Base-by-base conservation (phyloP, 2,113 vertebrate species). In the Vulpes lagopus region DNA sequence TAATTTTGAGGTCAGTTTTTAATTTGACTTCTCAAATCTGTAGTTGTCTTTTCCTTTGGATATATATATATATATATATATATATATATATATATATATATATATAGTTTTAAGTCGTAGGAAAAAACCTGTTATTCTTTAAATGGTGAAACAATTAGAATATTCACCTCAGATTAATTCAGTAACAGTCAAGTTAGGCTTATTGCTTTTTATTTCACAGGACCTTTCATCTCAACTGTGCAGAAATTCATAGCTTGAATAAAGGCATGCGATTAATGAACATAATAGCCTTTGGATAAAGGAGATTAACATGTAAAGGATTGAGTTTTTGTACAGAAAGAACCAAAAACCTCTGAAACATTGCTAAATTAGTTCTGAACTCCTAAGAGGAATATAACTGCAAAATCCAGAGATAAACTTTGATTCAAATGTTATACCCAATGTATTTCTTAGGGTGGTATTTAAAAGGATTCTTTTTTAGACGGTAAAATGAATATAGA, bases 351-450 rank as follows among this genome's bases (percentile, higher is more conserved):
- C 2, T 65, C 25, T 84, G 71, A 96, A 97, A 91, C 25, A 67
- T n/a, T 82, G 11, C 27, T 94, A 94, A 91, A 80, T 95, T 95
- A 64, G 27, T 96, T 91, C 62, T 89, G 59, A 97, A 85, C 20
- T 95, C 23, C 23, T 88, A 59, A 51, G 8, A 92, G 83, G 22
- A 96, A 73, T 94, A 82, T 91, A 94, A 93, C 83, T 92, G 32
- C 8, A 90, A 88, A 84, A 71, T 94, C 85, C 93, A 84, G 59
- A 92, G 53, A 65, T 81, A 88, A 84, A 91, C 15, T 69, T 83
- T 71, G 86, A 86, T 94, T 96, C 2, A 35, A 71, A 78, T 43
- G 5, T 86, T 55, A 25, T 51, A 12, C 12, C 2, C 1, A 11
- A 83, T 38, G 7, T 20, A 49, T 79, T 93, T 83, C 57, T 96